Base-by-base conservation (phyloP, 2,797 vertebrate species). In the Syngnathus acus region DNA sequence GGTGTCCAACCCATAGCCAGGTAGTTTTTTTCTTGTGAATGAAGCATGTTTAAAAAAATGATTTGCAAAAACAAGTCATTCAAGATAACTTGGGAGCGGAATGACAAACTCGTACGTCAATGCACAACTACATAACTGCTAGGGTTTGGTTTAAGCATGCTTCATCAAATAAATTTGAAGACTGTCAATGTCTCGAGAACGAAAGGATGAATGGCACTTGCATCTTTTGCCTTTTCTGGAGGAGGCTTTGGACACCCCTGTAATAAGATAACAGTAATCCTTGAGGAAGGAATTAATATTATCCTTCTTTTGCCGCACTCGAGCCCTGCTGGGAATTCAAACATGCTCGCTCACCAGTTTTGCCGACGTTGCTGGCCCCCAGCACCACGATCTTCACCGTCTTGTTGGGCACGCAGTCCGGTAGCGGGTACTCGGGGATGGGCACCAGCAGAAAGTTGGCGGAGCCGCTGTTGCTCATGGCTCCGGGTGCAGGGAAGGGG, bases 321-420 rank as follows among this genome's bases (percentile, higher is more conserved):
- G 21, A 62, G 23, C 8, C 3, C 14, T 6, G 7, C 10, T 13
- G 60, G n/a, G 40, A 9, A 53, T 53, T 53, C 48, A 50, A 50
- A 50, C 13, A 9, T 37, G 37, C 40, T 62, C 40, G 1, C 42
- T 69, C 85, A 97, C 95, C 95, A 72, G 94, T 97, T 88, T 97
- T 97, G 17, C 95, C 95, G 72, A 96, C 95, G 76, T 90, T 89
- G 72, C 92, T 95, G 58, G 94, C 93, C 1, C 95, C 95, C 74
- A 97, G 86, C 51, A 96, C 95, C 75, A 92, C 95, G 1, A 97
- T 93, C 88, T 97, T 97, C 81, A 95, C 87, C 78, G 92, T 93
- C 78, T 93, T 94, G 90, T 91, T 94, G 69, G 94, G 92, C 61
- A 90, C 90, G 0, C 92, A 93, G 82, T 95, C 95, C 77, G 91